phyloP scores from a whole-genome alignment of 2,113 vertebrate genomes.

The Falco punctatus region DNA sequence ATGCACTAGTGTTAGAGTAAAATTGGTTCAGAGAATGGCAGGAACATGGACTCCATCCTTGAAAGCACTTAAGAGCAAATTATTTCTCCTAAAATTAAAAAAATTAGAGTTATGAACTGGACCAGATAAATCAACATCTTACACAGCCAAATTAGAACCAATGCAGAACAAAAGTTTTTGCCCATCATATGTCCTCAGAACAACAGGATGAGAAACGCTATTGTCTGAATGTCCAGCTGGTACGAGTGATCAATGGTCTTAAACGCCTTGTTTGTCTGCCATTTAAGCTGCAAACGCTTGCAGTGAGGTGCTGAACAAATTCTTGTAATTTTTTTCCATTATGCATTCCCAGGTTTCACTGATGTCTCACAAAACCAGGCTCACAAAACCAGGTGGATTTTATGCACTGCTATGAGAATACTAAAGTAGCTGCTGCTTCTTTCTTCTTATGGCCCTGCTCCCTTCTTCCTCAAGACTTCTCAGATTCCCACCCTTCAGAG shows the following conservation, averaged over 20 bases:
- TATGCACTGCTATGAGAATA: neutral
- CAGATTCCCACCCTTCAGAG: neutral
- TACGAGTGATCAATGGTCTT: neutral
- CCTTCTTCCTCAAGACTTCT: neutral
- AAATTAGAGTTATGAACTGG: neutral
- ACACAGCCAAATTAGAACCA: neutral
- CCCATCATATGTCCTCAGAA: neutral
- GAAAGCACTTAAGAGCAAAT: neutral
- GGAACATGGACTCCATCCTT: neutral
- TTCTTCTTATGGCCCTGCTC: neutral
- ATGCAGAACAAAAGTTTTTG: neutral
- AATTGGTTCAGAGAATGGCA: neutral
- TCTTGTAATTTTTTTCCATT: neutral
- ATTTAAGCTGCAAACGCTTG: neutral
- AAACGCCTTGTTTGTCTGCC: neutral
- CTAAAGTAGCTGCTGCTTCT: neutral
- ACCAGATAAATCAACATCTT: neutral
- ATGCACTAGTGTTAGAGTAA: neutral
- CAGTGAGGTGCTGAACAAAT: neutral
- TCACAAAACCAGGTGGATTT: neutral
- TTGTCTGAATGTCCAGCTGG: neutral
- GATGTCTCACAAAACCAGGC: neutral
- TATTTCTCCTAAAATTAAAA: neutral
- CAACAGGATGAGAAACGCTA: neutral
- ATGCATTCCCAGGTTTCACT: neutral